These are phyloP conservation scores for Stomatorhinus walkeri DNA, from an alignment of 2,797 vertebrate genomes.

Conservation along the genomic window DNA sequence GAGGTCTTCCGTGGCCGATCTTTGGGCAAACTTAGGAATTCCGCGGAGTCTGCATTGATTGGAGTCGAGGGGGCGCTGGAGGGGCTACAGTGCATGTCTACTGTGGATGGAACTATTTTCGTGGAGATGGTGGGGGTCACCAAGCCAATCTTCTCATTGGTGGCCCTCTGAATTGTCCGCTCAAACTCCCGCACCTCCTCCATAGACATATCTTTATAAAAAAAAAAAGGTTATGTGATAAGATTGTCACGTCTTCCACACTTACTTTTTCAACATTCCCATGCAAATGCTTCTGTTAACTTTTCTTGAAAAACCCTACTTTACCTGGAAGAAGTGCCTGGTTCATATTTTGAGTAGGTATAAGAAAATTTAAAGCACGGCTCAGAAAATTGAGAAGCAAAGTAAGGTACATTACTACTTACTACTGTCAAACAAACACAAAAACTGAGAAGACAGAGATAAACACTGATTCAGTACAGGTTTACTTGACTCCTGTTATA, in stretches of 20 bases:
- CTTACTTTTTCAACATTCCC: neutral
- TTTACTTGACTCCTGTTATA: neutral
- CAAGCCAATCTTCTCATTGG: slow-evolving; percentile 57
- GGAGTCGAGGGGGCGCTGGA: slow-evolving; percentile 54
- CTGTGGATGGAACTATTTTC: slow-evolving; percentile 40
- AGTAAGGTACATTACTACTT: neutral
- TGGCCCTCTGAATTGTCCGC: slow-evolving; percentile 57
- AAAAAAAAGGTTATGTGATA: neutral
- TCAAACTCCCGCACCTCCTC: slow-evolving; percentile 56
- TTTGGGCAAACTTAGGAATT: slow-evolving; percentile 54
- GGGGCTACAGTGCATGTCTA: slow-evolving; percentile 40
- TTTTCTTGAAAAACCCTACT: neutral
- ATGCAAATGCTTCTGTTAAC: neutral
- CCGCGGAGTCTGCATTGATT: slow-evolving; percentile 48
- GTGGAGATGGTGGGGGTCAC: slow-evolving; percentile 51
- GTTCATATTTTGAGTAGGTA: neutral
- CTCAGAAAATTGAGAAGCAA: neutral
- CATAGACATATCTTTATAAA: slow-evolving; percentile 53
- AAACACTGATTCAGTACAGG: neutral
- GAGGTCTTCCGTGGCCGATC: slow-evolving; percentile 55
- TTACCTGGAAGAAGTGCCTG: neutral
- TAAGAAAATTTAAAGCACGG: neutral
- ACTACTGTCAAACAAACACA: neutral
- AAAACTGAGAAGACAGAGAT: neutral
- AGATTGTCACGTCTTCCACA: neutral